These are phyloP conservation scores for Oscheius sp. DNA, from an alignment of 2,888 invertebrate genomes.

Conservation along the genomic window DNA sequence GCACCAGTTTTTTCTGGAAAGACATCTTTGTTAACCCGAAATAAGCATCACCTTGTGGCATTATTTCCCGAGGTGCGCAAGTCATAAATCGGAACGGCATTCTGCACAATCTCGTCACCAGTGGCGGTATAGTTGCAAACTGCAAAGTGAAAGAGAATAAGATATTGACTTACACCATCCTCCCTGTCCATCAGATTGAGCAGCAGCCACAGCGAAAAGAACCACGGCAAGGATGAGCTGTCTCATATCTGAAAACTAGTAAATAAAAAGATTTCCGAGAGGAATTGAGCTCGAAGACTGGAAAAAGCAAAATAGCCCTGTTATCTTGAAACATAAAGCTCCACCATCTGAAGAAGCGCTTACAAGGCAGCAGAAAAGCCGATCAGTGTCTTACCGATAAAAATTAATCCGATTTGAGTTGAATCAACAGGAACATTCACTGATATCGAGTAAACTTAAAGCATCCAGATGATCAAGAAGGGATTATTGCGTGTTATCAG, in stretches of 20 bases:
- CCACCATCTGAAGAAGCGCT: too few species aligned
- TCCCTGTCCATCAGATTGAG: conserved; percentile 21
- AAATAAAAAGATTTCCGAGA: neutral
- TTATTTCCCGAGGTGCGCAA: conserved; percentile 51
- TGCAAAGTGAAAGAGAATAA: conserved; percentile 1
- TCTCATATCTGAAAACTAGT: neutral
- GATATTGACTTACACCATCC: conserved; percentile 1
- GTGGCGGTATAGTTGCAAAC: conserved; percentile 43
- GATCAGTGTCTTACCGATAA: too few species aligned
- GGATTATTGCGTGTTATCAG: too few species aligned
- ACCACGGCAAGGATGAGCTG: neutral
- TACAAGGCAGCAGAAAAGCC: too few species aligned
- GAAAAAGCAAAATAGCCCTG: neutral
- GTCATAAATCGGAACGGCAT: conserved; percentile 46
- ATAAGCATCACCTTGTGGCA: conserved; percentile 25
- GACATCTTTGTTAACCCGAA: too few species aligned
- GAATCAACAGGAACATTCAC: neutral
- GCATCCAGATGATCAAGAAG: too few species aligned
- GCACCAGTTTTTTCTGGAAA: conserved; percentile 46
- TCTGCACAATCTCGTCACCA: conserved; percentile 50
- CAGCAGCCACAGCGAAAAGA: neutral
- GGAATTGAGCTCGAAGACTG: too few species aligned
- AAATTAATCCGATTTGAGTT: too few species aligned
- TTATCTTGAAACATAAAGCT: too few species aligned
- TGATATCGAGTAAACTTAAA: too few species aligned